phyloP scores from a whole-genome alignment of 2,888 invertebrate genomes.

The Druceiella hillmani region DNA sequence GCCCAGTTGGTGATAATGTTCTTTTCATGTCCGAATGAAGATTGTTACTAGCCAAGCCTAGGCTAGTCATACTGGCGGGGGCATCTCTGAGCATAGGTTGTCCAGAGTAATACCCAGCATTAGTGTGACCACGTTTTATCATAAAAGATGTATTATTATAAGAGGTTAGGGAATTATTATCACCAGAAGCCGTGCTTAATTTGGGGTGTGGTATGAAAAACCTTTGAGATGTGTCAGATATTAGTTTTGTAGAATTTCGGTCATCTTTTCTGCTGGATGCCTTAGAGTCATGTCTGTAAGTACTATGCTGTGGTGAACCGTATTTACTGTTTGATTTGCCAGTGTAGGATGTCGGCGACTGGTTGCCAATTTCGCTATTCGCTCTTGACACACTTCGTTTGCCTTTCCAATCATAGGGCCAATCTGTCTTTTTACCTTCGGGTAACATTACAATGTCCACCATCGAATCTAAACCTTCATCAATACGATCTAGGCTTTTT shows the following conservation, averaged over 20 bases:
- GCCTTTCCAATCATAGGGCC: constrained; percentile 43
- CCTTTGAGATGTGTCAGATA: constrained; percentile 36
- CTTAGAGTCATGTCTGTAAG: constrained; percentile 33
- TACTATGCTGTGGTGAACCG: constrained; percentile 12
- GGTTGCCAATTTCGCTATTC: constrained; percentile 38
- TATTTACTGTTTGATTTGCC: constrained; percentile 7
- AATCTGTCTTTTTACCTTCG: constrained; percentile 42
- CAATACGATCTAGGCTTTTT: constrained; percentile 75
- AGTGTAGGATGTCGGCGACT: constrained; percentile 29
- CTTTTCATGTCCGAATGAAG: constrained; percentile 45
- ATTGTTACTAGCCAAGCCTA: constrained; percentile 41
- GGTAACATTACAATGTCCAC: constrained; percentile 65
- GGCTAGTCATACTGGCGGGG: constrained; percentile 45
- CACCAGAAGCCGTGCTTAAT: constrained; percentile 35
- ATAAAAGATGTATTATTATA: constrained; percentile 51
- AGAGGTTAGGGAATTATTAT: constrained; percentile 31
- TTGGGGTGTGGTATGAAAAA: constrained; percentile 37
- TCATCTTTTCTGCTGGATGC: constrained; percentile 30
- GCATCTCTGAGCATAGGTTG: constrained; percentile 45
- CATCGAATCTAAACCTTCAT: constrained; percentile 66
- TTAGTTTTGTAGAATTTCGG: constrained; percentile 29
- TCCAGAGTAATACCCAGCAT: constrained; percentile 62
- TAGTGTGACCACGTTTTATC: constrained; percentile 56
- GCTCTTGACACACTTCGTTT: constrained; percentile 37
- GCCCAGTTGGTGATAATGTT: constrained; percentile 38